phyloP scores from a whole-genome alignment of 2,113 vertebrate genomes.

The Ailurus styani region DNA sequence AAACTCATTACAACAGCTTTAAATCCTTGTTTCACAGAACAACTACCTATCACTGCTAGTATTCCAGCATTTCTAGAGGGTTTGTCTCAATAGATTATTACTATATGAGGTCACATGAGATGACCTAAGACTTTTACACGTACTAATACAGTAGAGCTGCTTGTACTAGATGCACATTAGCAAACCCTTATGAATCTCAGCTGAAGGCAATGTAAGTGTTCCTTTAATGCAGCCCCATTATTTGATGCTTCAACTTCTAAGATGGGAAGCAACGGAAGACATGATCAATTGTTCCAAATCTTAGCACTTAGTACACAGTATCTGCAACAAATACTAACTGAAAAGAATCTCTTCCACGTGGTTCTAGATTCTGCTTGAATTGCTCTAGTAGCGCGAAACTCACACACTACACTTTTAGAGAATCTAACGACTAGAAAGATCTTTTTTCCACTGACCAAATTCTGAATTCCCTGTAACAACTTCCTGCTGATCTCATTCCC shows the following conservation, averaged over 20 bases:
- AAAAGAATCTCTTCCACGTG: neutral
- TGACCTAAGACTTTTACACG: neutral
- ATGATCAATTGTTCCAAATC: neutral
- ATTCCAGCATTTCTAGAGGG: neutral
- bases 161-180: neutral
- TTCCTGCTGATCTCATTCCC: neutral
- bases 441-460: neutral
- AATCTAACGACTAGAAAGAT: neutral
- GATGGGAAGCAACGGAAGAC: neutral
- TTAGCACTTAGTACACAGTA: neutral
- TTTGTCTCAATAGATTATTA: neutral
- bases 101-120: neutral
- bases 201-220: neutral
- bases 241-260: neutral
- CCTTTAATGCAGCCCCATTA: neutral
- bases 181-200: neutral
- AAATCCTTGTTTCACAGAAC: neutral
- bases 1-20: neutral
- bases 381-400: neutral
- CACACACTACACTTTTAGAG: neutral
- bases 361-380: neutral
- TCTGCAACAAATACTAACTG: neutral
- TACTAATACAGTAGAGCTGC: neutral
- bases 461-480: neutral
- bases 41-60: neutral